Evolutionary conservation across 2,888 invertebrate species (phyloP), one percentile per base, ranked within the genome.

Genomic region (Thecocarcelia acutangulata): DNA sequence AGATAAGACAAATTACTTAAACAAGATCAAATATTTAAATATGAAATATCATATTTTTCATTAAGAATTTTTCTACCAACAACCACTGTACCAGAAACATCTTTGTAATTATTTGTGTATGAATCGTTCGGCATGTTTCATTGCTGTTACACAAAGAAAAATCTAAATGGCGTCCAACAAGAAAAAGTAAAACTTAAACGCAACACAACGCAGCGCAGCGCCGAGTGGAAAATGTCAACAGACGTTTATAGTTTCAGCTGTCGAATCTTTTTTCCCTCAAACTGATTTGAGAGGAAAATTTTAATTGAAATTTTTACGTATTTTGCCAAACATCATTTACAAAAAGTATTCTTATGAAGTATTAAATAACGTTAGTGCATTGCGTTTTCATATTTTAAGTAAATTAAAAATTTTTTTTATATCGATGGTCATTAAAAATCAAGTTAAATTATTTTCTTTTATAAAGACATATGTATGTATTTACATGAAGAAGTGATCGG

Each of bases 151-250:
- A 56, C 33, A 33, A 70, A 50, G 13, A 42, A 63, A n/a, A 52
- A 40, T 0, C 12, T 2, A 33, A 59, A 79, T 68, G 79, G 73
- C 79, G 54, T 40, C 54, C 61, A 63, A 52, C 28, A 74, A 15
- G 50, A 42, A 59, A 42, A 40, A 50, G 33, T 33, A 8, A 66
- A 66, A 48, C 48, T 33, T 59, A 44, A 76, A 54, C 19, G 40
- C 42, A 19, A 72, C 52, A 19, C 77, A 68, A 81, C n/a, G n/a
- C n/a, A 76, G 46, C 19, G 40, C 42, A 19, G 68, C 52, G 24
- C 77, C 63, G 77, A 81, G 68, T 77, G 77, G 73, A 81, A 81
- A 81, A 74, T 82, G 82, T 78, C 82, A 78, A 9, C 78, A 54
- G 74, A 64, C 74, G 69, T 59, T 77, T 56, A 64, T 24, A 61